Conservation (phyloP, 2,113 vertebrate species). For the Numida meleagris region DNA sequence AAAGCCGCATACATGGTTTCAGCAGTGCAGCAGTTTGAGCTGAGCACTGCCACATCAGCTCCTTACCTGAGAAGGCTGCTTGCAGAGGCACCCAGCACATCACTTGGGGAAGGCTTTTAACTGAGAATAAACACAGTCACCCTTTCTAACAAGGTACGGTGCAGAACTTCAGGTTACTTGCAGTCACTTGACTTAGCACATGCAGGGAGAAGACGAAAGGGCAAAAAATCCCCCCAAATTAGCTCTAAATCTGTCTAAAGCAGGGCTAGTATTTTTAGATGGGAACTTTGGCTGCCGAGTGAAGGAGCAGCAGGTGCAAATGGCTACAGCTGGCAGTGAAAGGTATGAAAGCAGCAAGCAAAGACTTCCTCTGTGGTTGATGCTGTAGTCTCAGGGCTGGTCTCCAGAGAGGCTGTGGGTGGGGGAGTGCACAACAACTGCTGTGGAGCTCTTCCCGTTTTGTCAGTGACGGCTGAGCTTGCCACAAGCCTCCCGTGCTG, state of each 20-base stretch:
- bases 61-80: fast-evolving
- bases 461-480: not conserved
- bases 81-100: not conserved
- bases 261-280: conserved; percentile 36
- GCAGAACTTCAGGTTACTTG: not conserved
- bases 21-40: not conserved
- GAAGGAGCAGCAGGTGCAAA: conserved; percentile 71
- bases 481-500: not conserved
- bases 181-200: not conserved
- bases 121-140: not conserved
- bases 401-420: conserved; percentile 62
- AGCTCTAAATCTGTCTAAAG: not conserved
- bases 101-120: not conserved
- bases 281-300: conserved; percentile 13
- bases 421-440: conserved; percentile 7
- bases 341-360: conserved; percentile 74
- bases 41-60: not conserved
- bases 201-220: no score
- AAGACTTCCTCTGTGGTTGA: conserved; percentile 75
- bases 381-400: not conserved
- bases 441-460: not conserved
- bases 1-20: not conserved
- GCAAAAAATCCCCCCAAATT: fast-evolving
- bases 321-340: conserved; percentile 76
- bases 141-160: not conserved